phyloP scores from a whole-genome alignment of 2,888 invertebrate genomes.

The Protodeltote pygarga region DNA sequence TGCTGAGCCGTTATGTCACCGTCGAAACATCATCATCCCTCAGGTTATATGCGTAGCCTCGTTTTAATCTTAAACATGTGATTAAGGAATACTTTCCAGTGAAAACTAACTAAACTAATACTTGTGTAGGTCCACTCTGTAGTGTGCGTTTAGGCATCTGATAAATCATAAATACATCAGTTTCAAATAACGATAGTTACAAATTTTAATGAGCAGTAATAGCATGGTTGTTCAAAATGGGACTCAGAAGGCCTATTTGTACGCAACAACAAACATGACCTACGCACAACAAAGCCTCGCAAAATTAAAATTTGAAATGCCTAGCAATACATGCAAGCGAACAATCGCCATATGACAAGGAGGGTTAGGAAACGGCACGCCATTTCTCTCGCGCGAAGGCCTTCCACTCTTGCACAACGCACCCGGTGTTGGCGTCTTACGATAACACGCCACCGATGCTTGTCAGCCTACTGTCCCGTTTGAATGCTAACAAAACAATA shows the following conservation, averaged over 20 bases:
- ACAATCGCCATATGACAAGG: conserved; percentile 76
- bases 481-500: conserved; percentile 40
- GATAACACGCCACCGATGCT: conserved; percentile 50
- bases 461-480: conserved; percentile 49
- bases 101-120: too few species aligned
- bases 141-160: not conserved
- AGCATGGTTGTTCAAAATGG: too few species aligned
- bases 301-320: conserved; percentile 64
- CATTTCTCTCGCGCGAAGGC: conserved; percentile 81
- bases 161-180: not conserved
- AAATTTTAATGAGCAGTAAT: too few species aligned
- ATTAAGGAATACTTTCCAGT: too few species aligned
- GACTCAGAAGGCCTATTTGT: too few species aligned
- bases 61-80: too few species aligned
- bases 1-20: conserved; percentile 43
- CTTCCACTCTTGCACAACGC: conserved; percentile 78
- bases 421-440: conserved; percentile 57
- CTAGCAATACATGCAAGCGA: conserved; percentile 53
- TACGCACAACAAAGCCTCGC: conserved; percentile 48
- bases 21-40: conserved; percentile 28
- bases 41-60: not conserved
- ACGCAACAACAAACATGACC: conserved; percentile 34
- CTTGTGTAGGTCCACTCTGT: too few species aligned
- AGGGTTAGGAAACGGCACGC: conserved; percentile 75
- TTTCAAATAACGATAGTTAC: too few species aligned